phyloP scores from a whole-genome alignment of 30 jellyfish, hydroid and myxozoan genomes.

The Aurelia sp. region DNA sequence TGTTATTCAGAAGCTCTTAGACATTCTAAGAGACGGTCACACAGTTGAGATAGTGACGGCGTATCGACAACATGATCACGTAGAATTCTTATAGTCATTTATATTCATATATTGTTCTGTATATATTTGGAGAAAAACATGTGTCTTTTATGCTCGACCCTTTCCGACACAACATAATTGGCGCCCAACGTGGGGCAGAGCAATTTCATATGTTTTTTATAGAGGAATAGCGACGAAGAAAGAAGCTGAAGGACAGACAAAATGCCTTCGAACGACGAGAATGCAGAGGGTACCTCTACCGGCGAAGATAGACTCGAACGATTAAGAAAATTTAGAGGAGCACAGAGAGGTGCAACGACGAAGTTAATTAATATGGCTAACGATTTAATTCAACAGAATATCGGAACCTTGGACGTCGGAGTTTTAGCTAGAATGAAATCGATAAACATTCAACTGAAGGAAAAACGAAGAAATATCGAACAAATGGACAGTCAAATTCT shows the following conservation, averaged over 20 bases:
- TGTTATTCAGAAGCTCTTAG: too few relatives aligned
- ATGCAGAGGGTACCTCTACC: not conserved
- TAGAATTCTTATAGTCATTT: too few relatives aligned
- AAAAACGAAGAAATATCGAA: not conserved
- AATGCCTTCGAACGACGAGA: not conserved
- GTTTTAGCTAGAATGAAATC: not conserved
- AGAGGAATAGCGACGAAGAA: not conserved
- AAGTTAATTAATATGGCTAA: not conserved
- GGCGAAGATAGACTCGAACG: not conserved
- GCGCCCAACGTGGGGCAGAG: conserved; percentile 12
- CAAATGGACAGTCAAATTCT: not conserved
- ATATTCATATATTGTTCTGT: too few relatives aligned
- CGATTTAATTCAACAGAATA: not conserved
- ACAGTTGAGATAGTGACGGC: too few relatives aligned
- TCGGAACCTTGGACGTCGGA: not conserved
- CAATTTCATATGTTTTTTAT: too few relatives aligned
- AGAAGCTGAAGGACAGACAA: not conserved
- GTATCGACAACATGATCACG: too few relatives aligned
- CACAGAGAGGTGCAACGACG: not conserved
- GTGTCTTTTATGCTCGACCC: too few relatives aligned
- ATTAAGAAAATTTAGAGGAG: not conserved
- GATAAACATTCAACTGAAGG: not conserved
- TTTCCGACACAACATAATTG: not conserved
- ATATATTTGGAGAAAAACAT: too few relatives aligned
- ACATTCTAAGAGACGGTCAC: too few relatives aligned